phyloP scores from a whole-genome alignment of 2,113 vertebrate genomes.

The Cephalopterus ornatus region DNA sequence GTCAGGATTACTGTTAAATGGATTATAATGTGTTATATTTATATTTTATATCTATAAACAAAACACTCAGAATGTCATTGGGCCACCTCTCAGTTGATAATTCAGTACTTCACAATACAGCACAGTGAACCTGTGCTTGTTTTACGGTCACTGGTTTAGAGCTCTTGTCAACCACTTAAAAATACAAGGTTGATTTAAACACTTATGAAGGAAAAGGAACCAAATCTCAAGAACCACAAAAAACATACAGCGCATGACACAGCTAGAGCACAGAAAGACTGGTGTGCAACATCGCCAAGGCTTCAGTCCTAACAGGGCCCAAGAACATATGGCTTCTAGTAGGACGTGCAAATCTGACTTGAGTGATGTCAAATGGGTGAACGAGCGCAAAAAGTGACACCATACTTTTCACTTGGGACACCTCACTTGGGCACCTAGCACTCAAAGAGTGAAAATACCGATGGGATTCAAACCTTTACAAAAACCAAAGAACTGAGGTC shows the following conservation, averaged over 20 bases:
- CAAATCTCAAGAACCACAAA: not conserved
- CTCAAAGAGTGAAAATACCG: not conserved
- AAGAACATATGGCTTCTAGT: not conserved
- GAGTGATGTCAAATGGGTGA: not conserved
- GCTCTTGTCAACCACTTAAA: not conserved
- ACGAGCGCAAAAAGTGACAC: fast-evolving
- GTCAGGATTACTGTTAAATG: not conserved
- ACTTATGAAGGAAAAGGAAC: not conserved
- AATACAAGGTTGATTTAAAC: not conserved
- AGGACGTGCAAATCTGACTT: not conserved
- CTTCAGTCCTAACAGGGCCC: not conserved
- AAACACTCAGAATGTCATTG: not conserved
- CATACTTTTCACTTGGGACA: not conserved
- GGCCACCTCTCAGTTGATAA: not conserved
- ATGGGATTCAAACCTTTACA: not conserved
- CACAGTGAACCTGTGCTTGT: not conserved
- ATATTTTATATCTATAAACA: not conserved
- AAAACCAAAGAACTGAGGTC: not conserved
- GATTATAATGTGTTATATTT: not conserved
- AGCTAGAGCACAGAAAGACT: not conserved
- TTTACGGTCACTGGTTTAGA: not conserved
- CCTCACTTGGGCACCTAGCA: not conserved
- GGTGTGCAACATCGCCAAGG: not conserved
- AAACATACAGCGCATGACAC: not conserved
- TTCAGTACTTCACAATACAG: not conserved